Percentiles rank a stretch among this genome's conserved stretches.
These are phyloP conservation scores for Eupithecia inturbata DNA, from an alignment of 2,888 invertebrate species.

Conservation along the genomic window DNA sequence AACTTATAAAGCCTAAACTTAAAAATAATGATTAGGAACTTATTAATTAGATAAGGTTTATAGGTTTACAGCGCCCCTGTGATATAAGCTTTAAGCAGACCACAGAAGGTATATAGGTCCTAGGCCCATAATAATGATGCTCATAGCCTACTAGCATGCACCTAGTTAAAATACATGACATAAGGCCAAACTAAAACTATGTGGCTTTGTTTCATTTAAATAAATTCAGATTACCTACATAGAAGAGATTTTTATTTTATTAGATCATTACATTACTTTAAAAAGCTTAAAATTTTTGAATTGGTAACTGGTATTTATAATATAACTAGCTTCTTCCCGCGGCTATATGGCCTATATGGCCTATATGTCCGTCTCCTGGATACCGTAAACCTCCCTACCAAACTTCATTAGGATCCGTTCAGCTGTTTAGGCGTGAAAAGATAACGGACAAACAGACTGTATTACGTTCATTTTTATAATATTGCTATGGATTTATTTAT, in stretches of 20 bases:
- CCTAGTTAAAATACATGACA: not conserved
- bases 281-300: not conserved
- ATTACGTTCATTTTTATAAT: no score
- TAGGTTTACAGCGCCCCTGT: not conserved
- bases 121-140: not conserved
- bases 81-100: not conserved
- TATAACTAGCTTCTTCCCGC: not conserved
- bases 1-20: not conserved
- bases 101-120: not conserved
- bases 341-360: no score
- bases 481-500: not conserved
- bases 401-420: not conserved
- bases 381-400: not conserved
- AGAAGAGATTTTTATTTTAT: not conserved
- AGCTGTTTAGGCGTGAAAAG: not conserved
- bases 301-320: not conserved
- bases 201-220: not conserved
- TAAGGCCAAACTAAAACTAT: not conserved
- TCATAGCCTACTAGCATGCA: not conserved
- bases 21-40: not conserved
- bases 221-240: not conserved
- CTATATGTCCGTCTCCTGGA: not conserved
- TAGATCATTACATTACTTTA: not conserved
- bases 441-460: no score
- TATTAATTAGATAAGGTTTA: not conserved